Percentiles rank a stretch among this genome's conserved stretches.
These are phyloP conservation scores for Eulemur mongoz DNA, from an alignment of 2,797 vertebrate genomes.

Conservation along the genomic window DNA sequence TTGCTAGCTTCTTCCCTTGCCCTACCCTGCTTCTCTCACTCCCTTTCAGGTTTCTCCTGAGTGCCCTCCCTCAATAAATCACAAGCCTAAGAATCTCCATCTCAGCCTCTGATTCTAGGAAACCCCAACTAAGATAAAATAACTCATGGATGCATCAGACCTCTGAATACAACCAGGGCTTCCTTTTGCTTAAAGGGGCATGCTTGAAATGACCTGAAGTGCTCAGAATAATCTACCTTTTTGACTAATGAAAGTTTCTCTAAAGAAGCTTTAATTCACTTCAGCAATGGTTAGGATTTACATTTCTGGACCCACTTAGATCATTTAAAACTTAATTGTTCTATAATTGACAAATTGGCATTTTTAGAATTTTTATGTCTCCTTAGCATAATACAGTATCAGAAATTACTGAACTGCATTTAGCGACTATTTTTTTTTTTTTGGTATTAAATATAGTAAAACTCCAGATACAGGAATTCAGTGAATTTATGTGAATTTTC, in stretches of 20 bases:
- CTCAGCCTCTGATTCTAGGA: background rate
- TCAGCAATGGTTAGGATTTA: constrained; percentile 40
- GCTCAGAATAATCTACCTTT: constrained; percentile 12
- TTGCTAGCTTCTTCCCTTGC: background rate
- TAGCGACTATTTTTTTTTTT: constrained; percentile 58
- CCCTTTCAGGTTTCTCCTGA: background rate
- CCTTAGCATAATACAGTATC: constrained; percentile 33
- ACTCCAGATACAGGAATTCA: background rate
- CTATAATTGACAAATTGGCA: constrained; percentile 55
- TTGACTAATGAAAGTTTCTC: background rate
- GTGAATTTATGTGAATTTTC: constrained; percentile 38
- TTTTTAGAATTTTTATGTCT: constrained; percentile 37
- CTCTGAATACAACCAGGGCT: background rate
- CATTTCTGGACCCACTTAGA: constrained; percentile 49
- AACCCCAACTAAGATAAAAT: background rate
- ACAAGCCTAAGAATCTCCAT: background rate
- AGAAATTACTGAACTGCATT: constrained; percentile 50
- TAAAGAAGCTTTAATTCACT: background rate
- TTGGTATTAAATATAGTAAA: constrained; percentile 49
- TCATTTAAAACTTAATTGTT: constrained; percentile 59
- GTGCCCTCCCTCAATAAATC: background rate
- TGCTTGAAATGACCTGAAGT: background rate
- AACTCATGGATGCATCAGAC: background rate
- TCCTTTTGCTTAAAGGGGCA: background rate
- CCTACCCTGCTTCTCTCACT: background rate